Evolutionary conservation across 2,797 vertebrate species (phyloP).

Genomic region (Echeneis naucrates): DNA sequence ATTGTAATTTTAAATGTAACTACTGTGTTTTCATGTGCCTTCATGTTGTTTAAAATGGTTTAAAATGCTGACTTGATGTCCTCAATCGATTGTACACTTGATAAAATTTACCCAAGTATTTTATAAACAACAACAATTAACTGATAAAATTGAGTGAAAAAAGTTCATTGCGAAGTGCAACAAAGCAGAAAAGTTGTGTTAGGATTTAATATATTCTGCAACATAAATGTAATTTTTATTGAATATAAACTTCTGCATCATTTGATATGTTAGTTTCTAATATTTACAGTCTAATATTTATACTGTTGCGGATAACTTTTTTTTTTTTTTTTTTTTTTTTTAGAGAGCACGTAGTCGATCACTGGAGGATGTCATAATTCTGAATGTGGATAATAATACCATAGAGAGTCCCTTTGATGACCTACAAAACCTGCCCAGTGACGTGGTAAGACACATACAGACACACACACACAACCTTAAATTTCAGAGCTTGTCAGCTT

Average conservation of each 20-base stretch:
- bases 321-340: too few species aligned
- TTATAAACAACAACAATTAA: too few species aligned
- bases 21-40: conserved; percentile 27
- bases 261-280: background rate
- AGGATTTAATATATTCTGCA: background rate
- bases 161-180: too few species aligned
- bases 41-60: background rate
- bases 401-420: conserved; percentile 95
- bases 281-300: too few species aligned
- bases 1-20: conserved; percentile 54
- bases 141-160: too few species aligned
- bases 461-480: conserved; percentile 10
- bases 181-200: background rate
- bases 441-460: conserved; percentile 89
- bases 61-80: background rate
- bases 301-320: too few species aligned
- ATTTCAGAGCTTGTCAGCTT: conserved; percentile 18
- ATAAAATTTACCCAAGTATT: too few species aligned
- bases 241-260: background rate
- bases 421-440: conserved; percentile 93
- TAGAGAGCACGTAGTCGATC: conserved; percentile 94
- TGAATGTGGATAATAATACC: conserved; percentile 97
- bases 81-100: conserved; percentile 8
- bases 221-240: background rate
- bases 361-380: conserved; percentile 95